Base-by-base conservation (phyloP, 2,113 vertebrate genomes). In the Egretta garzetta region DNA sequence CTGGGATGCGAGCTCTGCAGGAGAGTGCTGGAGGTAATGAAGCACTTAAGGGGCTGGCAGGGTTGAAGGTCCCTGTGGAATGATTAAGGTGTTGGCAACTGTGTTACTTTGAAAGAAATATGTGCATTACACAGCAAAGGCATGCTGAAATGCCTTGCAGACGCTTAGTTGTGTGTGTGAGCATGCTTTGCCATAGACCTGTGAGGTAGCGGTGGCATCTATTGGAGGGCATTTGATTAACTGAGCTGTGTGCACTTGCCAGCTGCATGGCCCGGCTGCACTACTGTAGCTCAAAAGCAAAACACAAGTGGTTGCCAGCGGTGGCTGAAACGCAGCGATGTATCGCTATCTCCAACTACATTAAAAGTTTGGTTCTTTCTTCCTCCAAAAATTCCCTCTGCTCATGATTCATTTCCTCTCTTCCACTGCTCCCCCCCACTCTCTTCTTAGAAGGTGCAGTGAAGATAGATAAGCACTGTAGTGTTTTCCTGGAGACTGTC, bases 51-150 rank as follows among this genome's bases (percentile, higher is more conserved):
- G 89, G 81, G 55, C 71, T 94, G 74, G n/a, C 4, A 8, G 77
- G 68, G 66, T 82, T 91, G 95, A 93, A 94, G 50, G 71, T 85
- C 94, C 66, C 70, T 6, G 1, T 89, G 90, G 92, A 90, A 91
- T 80, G 91, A 88, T 94, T 93, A 87, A 82, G 70, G 67, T 87
- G 70, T 81, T 96, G 88, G 88, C 86, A 95, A 50, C 55, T 59
- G 63, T 81, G 56, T 92, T 96, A 80, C 88, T 95, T 88, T 47
- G 68, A 77, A 95, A 94, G 60, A 86, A 97, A 80, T 94, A 28
- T 12, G 56, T 67, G 75, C 41, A 4, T 83, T 93, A 52, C 33
- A 32, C 14, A 59, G 90, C 50, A 50, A 55, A 95, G 86, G 55
- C 79, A 59, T n/a, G 50, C 90, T 66, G 80, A 88, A 80, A 74